phyloP scores from a whole-genome alignment of 1,140 invertebrate species.

The Magallana angulata region DNA sequence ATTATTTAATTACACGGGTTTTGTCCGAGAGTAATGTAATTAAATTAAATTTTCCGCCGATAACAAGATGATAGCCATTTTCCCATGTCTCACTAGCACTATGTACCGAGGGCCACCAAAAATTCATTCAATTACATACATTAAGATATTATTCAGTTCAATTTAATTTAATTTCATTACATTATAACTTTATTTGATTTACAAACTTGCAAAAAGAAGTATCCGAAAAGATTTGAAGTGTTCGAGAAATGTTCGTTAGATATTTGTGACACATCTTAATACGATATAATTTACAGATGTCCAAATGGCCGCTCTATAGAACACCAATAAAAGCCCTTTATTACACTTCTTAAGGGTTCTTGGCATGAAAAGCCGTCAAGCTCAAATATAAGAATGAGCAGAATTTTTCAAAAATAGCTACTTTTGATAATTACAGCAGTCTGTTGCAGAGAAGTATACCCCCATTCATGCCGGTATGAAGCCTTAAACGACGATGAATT shows the following conservation, averaged over 20 bases:
- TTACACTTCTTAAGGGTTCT: background rate
- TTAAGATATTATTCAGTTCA: conserved; percentile 29
- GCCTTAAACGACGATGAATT: background rate
- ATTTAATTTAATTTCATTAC: conserved; percentile 3
- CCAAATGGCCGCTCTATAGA: background rate
- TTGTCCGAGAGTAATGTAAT: background rate
- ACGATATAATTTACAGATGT: conserved; percentile 28
- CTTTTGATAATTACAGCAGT: conserved; percentile 15
- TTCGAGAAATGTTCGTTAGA: conserved; percentile 31
- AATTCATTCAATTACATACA: conserved; percentile 23
- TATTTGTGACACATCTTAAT: conserved; percentile 36
- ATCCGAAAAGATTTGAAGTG: conserved; percentile 25
- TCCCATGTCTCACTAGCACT: background rate
- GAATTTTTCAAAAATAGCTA: background rate
- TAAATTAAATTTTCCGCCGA: background rate
- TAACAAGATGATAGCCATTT: background rate
- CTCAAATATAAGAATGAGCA: conserved; percentile 17
- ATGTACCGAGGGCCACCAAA: conserved; percentile 7
- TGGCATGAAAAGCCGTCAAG: conserved; percentile 10
- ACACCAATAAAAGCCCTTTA: background rate
- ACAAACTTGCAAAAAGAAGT: background rate
- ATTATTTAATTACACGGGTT: conserved; percentile 1
- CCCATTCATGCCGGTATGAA: background rate
- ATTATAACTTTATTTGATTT: conserved; percentile 26
- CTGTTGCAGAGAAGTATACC: background rate